A percentile compares a stretch with the other conserved stretches of the same genome.
phyloP scores from a whole-genome alignment of 2,113 vertebrate species.

The Pangasianodon gigas region DNA sequence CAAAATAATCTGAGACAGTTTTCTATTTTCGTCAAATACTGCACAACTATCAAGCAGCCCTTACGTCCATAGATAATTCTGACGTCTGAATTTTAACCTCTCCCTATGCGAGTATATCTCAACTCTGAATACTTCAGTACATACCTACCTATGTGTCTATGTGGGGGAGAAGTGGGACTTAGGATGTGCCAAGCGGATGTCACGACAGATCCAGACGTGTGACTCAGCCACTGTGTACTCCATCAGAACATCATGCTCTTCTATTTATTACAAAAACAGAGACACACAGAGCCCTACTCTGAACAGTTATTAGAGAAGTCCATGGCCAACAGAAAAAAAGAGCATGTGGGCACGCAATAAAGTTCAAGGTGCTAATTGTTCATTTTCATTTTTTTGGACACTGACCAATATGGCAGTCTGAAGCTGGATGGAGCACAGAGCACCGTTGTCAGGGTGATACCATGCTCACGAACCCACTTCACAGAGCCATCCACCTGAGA shows the following conservation, averaged over 20 bases:
- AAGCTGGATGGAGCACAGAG: neutral
- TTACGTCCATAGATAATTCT: neutral
- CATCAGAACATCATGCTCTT: neutral
- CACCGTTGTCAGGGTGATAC: constrained; percentile 42
- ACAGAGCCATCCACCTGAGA: constrained; percentile 43
- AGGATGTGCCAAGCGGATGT: constrained; percentile 11
- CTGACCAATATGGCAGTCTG: neutral
- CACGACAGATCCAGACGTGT: constrained; percentile 24
- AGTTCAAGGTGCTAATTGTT: constrained; percentile 42
- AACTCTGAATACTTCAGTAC: neutral
- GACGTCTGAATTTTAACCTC: neutral
- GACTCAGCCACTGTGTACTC: constrained; percentile 25
- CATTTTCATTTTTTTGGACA: neutral
- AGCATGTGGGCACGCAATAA: neutral
- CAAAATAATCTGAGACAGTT: neutral
- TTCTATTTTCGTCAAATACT: neutral
- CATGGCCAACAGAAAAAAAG: constrained; percentile 22
- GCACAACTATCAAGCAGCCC: neutral
- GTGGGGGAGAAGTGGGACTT: constrained; percentile 9
- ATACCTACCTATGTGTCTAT: neutral
- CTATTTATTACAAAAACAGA: constrained; percentile 6
- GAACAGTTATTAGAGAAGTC: constrained; percentile 1
- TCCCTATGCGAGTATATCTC: neutral
- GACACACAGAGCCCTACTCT: neutral
- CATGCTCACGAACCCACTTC: constrained; percentile 39